Base-by-base conservation (phyloP, 2,888 invertebrate species). In the Syritta pipiens region DNA sequence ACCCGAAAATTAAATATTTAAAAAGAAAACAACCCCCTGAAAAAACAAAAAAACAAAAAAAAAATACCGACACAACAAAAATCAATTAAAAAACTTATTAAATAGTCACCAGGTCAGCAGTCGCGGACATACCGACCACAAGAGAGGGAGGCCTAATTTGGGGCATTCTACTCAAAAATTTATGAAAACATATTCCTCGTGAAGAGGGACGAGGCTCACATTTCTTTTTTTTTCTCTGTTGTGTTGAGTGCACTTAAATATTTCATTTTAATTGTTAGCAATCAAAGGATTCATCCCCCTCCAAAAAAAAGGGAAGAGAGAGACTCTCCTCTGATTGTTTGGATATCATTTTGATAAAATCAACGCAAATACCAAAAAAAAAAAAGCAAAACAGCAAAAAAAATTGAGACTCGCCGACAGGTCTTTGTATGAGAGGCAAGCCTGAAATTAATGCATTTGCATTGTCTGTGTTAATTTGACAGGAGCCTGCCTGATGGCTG, bases 241-340 rank as follows among this genome's bases (percentile, higher is more conserved):
- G 12, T 28, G 28, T 42, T n/a, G 55, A 40, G 20, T 26, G 37
- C 60, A 48, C 60, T 71, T 74, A 57, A 81, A 82, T 79, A 82
- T 82, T 81, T 81, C 46, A 82, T 81, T 67, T 75, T 57, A 67
- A 75, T 82, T 75, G 62, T 82, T 71, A 62, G 51, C 81, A 82
- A 60, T 82, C 69, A 77, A 74, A 77, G 69, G 74, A 69, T 72
- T 55, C 57, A 51, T 37, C 20, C 14, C n/a, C 17, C 7, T 1
- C 9, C 4, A 12, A n/a, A 6, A 17, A 28, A 37, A 7, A 6
- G 17, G 7, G 37, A 37, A 12, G 17, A 24, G 1, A 22, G 20
- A 40, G 10, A 55, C 48, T 24, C 14, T 12, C 7, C 46, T 55
- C 51, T 24, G 46, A 55, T 40, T 76, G 76, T 69, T 69, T 68